Percentiles rank a stretch among this genome's conserved stretches.
Conservation (phyloP, 1,140 invertebrate genomes). For the Leptoteleia sp. region DNA sequence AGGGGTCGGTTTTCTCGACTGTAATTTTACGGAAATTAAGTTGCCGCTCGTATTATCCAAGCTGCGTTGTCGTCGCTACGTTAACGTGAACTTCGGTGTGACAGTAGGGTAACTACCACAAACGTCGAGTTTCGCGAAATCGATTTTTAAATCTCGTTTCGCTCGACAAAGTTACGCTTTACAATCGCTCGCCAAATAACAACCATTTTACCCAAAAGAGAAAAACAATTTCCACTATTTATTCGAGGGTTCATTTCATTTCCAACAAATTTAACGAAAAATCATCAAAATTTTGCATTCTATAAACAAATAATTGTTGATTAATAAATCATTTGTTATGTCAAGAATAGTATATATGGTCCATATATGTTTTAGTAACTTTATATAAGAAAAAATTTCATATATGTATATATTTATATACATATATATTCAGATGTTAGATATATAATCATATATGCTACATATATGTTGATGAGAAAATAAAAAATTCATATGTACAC, state of each 20-base stretch:
- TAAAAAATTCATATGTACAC: no score
- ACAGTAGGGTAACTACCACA: constrained; percentile 43
- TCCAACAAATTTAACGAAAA: no score
- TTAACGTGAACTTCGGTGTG: constrained; percentile 41
- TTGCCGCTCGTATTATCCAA: constrained; percentile 52
- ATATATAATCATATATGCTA: no score
- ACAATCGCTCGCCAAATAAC: constrained; percentile 19
- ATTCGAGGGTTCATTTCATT: background rate
- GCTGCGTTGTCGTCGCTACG: constrained; percentile 36
- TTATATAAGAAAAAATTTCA: no score
- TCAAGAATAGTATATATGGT: no score
- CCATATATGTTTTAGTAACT: no score
- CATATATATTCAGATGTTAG: no score
- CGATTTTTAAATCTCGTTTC: constrained; percentile 53
- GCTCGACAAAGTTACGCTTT: constrained; percentile 25
- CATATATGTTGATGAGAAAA: no score
- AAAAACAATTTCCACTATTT: background rate
- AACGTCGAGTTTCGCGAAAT: constrained; percentile 44
- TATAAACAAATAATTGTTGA: no score
- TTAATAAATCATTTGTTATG: no score
- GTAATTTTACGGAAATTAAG: constrained; percentile 59
- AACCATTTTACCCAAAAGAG: background rate
- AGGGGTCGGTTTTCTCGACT: constrained; percentile 37
- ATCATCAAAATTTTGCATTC: no score
- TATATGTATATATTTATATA: no score